These are phyloP conservation scores for Coptodon bakossiorum DNA, from an alignment of 2,113 vertebrate species.

Conservation along the genomic window DNA sequence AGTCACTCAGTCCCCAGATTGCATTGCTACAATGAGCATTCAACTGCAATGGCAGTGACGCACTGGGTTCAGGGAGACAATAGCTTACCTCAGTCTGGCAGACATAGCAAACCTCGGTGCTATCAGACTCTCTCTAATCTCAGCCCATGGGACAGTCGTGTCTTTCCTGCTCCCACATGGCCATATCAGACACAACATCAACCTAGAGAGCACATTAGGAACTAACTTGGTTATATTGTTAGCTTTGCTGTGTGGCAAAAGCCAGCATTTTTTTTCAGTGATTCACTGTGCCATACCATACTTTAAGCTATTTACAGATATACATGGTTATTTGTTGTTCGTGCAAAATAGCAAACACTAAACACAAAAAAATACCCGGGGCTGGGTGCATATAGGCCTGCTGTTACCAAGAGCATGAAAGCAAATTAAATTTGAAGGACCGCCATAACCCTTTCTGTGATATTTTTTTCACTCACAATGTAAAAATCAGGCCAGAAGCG, in stretches of 20 bases:
- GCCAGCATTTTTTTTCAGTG: neutral
- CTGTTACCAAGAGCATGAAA: neutral
- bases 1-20: slow-evolving; percentile 52
- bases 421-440: neutral
- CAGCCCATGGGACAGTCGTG: slow-evolving; percentile 51
- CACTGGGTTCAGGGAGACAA: slow-evolving; percentile 58
- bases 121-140: slow-evolving; percentile 68
- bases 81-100: slow-evolving; percentile 62
- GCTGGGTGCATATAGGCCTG: neutral
- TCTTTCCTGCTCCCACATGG: slow-evolving; percentile 62
- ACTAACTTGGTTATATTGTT: slow-evolving; percentile 5
- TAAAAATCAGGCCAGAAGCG: slow-evolving; percentile 48
- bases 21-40: slow-evolving; percentile 58
- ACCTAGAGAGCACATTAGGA: neutral
- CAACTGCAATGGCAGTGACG: slow-evolving; percentile 47
- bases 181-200: slow-evolving; percentile 55
- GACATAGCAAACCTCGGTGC: slow-evolving; percentile 70
- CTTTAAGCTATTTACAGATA: neutral
- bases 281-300: neutral
- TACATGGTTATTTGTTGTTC: neutral
- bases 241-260: neutral
- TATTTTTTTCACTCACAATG: neutral
- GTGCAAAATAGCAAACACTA: neutral
- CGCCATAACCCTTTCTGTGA: no score
- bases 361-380: neutral